Evolutionary conservation across 2,888 invertebrate genomes (phyloP).

Genomic region (Temnothorax ravouxi): DNA sequence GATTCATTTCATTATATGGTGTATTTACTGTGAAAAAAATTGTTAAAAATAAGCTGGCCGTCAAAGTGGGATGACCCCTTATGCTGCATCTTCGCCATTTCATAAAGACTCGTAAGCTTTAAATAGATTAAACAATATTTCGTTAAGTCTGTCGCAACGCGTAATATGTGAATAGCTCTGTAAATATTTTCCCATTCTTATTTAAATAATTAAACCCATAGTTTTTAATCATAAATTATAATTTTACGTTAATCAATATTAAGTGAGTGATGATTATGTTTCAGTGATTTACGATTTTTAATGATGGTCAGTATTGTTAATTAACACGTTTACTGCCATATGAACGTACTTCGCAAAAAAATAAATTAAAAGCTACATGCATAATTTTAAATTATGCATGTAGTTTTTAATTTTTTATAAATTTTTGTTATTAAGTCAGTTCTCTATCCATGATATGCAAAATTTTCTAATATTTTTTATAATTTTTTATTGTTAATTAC

Average conservation of each 20-base stretch:
- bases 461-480: not conserved
- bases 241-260: constrained; percentile 29
- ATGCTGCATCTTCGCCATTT: constrained; percentile 72
- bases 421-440: constrained; percentile 3
- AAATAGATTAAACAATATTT: constrained; percentile 63
- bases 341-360: not conserved
- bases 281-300: constrained; percentile 33
- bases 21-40: too few relatives aligned
- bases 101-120: constrained; percentile 76
- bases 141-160: constrained; percentile 48
- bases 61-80: too few relatives aligned
- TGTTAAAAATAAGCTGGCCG: too few relatives aligned
- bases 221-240: constrained; percentile 44
- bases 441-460: not conserved
- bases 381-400: not conserved
- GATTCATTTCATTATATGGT: too few relatives aligned
- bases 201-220: constrained; percentile 60
- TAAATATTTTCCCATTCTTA: constrained; percentile 73
- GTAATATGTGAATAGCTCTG: constrained; percentile 75
- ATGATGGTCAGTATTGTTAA: constrained; percentile 73
- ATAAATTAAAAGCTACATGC: not conserved
- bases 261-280: constrained; percentile 54
- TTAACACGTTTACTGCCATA: constrained; percentile 56
- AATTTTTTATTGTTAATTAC: not conserved
- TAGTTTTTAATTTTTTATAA: not conserved